phyloP scores from a whole-genome alignment of 2,797 vertebrate species.

The Gymnodraco acuticeps region DNA sequence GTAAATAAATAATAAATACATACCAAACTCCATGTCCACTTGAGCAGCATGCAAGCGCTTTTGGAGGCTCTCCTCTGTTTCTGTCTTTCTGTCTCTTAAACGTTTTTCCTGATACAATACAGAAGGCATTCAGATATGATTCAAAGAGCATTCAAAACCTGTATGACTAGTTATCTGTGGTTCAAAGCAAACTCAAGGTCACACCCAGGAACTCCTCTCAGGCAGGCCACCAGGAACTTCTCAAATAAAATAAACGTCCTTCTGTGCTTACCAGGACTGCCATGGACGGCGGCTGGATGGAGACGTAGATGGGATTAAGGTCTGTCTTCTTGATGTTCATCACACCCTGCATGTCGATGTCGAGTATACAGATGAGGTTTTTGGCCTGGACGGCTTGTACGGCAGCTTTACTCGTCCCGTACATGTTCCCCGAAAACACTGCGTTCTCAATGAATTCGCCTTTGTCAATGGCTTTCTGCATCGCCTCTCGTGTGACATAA shows the following conservation, averaged over 20 bases:
- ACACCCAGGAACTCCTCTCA: not conserved
- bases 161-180: not conserved
- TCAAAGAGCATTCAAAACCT: conserved; percentile 4
- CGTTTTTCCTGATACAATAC: conserved; percentile 88
- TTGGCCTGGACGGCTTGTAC: conserved; percentile 92
- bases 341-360: conserved; percentile 98
- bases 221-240: not conserved
- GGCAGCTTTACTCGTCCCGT: conserved; percentile 95
- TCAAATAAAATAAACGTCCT: not conserved
- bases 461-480: conserved; percentile 87
- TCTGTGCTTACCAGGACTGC: conserved; percentile 87
- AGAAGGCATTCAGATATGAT: not conserved
- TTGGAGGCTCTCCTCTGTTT: conserved; percentile 92
- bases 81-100: conserved; percentile 91
- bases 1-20: conserved; percentile 65
- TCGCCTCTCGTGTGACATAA: conserved; percentile 91
- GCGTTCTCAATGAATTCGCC: conserved; percentile 95
- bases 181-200: not conserved
- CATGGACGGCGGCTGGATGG: conserved; percentile 92
- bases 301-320: conserved; percentile 93
- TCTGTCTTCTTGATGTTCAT: conserved; percentile 93
- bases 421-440: conserved; percentile 95
- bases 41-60: conserved; percentile 88
- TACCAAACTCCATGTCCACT: conserved; percentile 91
- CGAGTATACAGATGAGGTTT: conserved; percentile 97